Evolutionary conservation across 2,888 invertebrate species (phyloP).

Genomic region (Salpingus planirostris): DNA sequence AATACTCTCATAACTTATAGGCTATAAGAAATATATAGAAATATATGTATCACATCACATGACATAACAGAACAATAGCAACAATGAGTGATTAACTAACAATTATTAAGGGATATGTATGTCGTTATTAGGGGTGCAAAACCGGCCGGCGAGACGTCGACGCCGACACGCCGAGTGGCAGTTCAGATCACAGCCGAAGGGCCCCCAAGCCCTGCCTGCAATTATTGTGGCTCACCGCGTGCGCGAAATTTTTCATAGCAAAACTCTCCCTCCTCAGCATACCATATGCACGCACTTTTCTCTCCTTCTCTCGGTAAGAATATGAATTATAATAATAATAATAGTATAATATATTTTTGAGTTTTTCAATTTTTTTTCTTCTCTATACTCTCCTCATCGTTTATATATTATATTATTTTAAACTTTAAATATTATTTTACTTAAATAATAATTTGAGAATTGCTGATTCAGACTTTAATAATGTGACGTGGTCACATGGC

Average conservation of each 20-base stretch:
- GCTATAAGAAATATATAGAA: conserved; percentile 39
- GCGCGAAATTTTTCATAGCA: conserved; percentile 9
- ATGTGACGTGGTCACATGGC: conserved; percentile 39
- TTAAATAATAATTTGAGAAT: conserved; percentile 45
- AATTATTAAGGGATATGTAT: conserved; percentile 47
- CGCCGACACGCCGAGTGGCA: conserved; percentile 34
- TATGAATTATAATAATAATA: conserved; percentile 16
- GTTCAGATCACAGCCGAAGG: conserved; percentile 43
- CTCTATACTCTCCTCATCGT: too few relatives aligned
- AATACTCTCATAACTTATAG: conserved; percentile 39
- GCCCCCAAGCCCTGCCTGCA: conserved; percentile 31
- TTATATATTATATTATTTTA: conserved; percentile 31
- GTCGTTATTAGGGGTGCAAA: conserved; percentile 38
- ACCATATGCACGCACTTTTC: too few relatives aligned
- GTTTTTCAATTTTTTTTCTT: conserved; percentile 29
- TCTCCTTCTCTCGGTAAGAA: too few relatives aligned
- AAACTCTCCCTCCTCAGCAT: conserved; percentile 11
- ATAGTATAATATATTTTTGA: conserved; percentile 11
- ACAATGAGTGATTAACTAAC: conserved; percentile 43
- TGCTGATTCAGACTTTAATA: conserved; percentile 45
- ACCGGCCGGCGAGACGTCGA: conserved; percentile 20
- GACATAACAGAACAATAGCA: conserved; percentile 44
- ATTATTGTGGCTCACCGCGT: conserved; percentile 21
- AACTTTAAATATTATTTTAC: conserved; percentile 33
- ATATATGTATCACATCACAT: conserved; percentile 43